phyloP scores from a whole-genome alignment of 2,113 vertebrate species.

The Strix uralensis region DNA sequence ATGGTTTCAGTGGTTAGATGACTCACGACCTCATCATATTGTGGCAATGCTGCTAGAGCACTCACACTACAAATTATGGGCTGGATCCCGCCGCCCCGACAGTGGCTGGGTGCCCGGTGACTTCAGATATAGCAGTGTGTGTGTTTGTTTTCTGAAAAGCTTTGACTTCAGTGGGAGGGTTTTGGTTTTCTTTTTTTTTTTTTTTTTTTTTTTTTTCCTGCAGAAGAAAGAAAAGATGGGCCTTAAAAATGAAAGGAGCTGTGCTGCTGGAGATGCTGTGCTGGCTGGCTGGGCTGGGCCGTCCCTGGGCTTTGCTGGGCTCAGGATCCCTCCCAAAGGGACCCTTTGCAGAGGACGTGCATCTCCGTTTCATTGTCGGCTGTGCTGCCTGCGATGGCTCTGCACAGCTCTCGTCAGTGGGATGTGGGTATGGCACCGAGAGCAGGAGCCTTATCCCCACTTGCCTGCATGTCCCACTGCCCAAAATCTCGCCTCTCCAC shows the following conservation, averaged over 20 bases:
- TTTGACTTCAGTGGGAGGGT: background rate
- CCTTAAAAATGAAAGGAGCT: too few species aligned
- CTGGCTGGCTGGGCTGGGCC: too few species aligned
- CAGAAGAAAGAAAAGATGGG: background rate
- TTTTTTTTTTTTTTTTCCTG: background rate
- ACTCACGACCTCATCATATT: background rate
- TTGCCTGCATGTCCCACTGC: background rate
- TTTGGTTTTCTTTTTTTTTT: background rate
- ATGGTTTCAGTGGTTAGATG: background rate
- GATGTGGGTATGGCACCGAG: rapidly evolving
- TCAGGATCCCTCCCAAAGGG: background rate
- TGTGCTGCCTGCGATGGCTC: background rate
- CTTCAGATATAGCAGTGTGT: background rate
- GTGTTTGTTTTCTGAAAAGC: background rate
- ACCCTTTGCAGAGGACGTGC: rapidly evolving
- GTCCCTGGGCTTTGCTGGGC: rapidly evolving
- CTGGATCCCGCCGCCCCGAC: background rate
- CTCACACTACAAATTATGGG: background rate
- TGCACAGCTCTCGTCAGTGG: rapidly evolving
- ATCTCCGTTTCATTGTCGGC: rapidly evolving
- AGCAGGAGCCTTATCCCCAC: rapidly evolving
- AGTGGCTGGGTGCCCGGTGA: background rate
- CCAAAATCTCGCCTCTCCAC: rapidly evolving
- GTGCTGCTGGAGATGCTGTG: background rate
- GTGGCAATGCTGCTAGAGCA: background rate